Evolutionary conservation across 1,140 invertebrate species (phyloP), one percentile per base, ranked within the genome.

Genomic region (Caenorhabditis inopinata): DNA sequence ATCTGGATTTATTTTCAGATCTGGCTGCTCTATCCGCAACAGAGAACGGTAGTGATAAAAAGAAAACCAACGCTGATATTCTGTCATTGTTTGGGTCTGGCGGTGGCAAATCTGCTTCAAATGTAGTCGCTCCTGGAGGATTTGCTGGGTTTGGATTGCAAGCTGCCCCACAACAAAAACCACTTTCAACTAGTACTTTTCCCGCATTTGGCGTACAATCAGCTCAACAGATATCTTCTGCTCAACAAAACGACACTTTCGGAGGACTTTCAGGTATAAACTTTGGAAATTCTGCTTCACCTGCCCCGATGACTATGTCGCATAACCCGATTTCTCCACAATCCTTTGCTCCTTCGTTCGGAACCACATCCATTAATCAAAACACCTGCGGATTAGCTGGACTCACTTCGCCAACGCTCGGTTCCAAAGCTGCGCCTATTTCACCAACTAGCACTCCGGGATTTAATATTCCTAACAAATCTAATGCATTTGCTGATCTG

Each of bases 141-240:
- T 79, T 79, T 18, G 73, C 78, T 35, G 78, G 51, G 32, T 79
- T 79, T 49, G 78, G 78, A n/a, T 21, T 79, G 23, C 78, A 79
- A 45, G 58, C 73, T 14, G 38, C 18, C 1, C 76, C 42, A 21
- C 6, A 51, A 1, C 46, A 48, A 49, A 16, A 6, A 3, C 73
- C 14, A 4, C 25, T 38, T 21, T 14, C 5, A 42, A 14, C 38
- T 42, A 38, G 21, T 21, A 18, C 58, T 0, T 68, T 68, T 18
- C 32, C 29, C 5, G 2, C 29, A 21, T 68, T 68, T 38, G 32
- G 32, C 9, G n/a, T 18, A 21, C 58, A 18, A 32, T 14, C 14
- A 4, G 58, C n/a, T 38, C 58, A n/a, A 32, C 51, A 51, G n/a
- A n/a, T 21, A 32, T 16, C 51, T 23, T 2, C 48, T 51, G 1